These are phyloP conservation scores for Gonatopus flavifemur DNA, from an alignment of 1,140 invertebrate species.

Conservation along the genomic window DNA sequence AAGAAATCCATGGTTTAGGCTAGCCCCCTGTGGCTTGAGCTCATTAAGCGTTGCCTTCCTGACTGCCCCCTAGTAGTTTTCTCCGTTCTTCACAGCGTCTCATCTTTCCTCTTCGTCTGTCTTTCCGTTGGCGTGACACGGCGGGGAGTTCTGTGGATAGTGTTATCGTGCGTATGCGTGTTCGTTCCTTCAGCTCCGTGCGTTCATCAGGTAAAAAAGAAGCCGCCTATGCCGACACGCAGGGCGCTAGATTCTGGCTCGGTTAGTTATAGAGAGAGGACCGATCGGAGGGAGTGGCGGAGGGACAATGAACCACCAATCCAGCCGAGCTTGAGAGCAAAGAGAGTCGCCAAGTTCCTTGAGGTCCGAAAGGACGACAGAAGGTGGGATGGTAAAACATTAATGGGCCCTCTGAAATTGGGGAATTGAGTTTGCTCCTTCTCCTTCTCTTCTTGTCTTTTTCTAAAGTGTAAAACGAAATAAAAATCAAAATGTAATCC, in stretches of 20 bases:
- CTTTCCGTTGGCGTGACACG: constrained; percentile 9
- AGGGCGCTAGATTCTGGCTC: constrained; percentile 54
- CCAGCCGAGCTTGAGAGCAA: too few relatives aligned
- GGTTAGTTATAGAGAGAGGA: constrained; percentile 44
- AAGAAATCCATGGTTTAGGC: too few relatives aligned
- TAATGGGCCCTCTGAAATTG: too few relatives aligned
- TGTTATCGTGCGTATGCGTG: constrained; percentile 19
- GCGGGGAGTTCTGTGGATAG: constrained; percentile 17
- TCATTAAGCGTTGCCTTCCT: constrained; percentile 51
- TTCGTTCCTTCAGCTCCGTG: constrained; percentile 32
- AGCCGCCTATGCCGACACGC: constrained; percentile 58
- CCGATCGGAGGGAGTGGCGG: constrained; percentile 14
- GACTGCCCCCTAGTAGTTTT: constrained; percentile 24
- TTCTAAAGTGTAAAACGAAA: too few relatives aligned
- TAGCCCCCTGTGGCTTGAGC: constrained; percentile 52
- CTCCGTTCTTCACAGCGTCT: constrained; percentile 33
- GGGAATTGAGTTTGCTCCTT: too few relatives aligned
- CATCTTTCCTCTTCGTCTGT: neutral
- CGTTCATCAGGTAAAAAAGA: constrained; percentile 56
- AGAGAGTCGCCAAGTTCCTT: too few relatives aligned
- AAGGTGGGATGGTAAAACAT: too few relatives aligned
- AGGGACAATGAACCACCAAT: constrained; percentile 22
- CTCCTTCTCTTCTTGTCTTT: too few relatives aligned
- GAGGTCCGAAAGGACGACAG: too few relatives aligned
- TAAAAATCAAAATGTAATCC: neutral